Percentiles rank a stretch among this genome's conserved stretches.
These are phyloP conservation scores for Eilema caniola DNA, from an alignment of 2,888 invertebrate genomes.

Conservation along the genomic window DNA sequence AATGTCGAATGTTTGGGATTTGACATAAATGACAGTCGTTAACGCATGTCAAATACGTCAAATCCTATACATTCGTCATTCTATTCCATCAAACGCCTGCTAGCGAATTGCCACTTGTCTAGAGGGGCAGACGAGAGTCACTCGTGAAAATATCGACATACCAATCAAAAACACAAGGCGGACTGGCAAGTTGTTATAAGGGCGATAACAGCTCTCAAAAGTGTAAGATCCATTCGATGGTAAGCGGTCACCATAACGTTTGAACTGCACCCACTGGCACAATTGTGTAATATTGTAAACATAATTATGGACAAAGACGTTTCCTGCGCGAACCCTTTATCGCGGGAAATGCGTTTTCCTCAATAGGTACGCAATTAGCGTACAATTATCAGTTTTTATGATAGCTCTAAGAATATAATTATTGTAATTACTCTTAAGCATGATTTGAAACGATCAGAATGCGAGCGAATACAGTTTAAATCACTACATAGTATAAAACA, in stretches of 20 bases:
- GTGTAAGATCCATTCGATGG: background rate
- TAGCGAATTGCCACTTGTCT: too few species aligned
- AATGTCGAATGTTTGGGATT: too few species aligned
- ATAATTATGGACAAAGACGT: background rate
- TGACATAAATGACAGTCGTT: too few species aligned
- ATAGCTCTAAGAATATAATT: background rate
- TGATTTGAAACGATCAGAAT: background rate
- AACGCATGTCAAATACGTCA: too few species aligned
- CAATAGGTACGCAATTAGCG: background rate
- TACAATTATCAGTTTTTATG: constrained; percentile 2
- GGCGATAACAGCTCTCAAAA: too few species aligned
- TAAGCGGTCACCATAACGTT: background rate
- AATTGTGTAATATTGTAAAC: background rate
- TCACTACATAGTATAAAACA: too few species aligned
- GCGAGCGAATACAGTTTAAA: background rate
- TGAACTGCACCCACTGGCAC: background rate
- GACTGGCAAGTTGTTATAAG: too few species aligned
- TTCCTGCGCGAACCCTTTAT: background rate
- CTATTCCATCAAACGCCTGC: too few species aligned
- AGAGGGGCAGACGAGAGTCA: too few species aligned
- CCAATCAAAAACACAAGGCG: too few species aligned
- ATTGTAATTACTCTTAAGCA: background rate
- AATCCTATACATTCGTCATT: too few species aligned
- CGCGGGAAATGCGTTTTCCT: background rate
- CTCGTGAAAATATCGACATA: too few species aligned